phyloP scores from a whole-genome alignment of 1,140 invertebrate genomes.

The Drosophila kurseongensis region DNA sequence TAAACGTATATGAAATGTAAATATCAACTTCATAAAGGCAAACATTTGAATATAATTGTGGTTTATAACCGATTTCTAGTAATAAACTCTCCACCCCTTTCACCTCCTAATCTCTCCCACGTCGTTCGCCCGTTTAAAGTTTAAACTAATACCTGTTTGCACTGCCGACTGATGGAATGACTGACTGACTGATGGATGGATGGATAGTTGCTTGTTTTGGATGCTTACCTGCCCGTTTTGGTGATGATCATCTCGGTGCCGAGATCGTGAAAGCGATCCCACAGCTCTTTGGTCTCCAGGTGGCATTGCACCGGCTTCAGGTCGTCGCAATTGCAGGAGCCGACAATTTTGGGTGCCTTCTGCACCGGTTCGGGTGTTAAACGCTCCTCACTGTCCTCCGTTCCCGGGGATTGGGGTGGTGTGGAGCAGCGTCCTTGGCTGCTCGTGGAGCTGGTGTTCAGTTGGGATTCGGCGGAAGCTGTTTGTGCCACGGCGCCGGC shows the following conservation, averaged over 20 bases:
- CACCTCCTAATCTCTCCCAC: slow-evolving; percentile 22
- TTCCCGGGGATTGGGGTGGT: slow-evolving; percentile 78
- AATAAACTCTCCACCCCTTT: background rate
- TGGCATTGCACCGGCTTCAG: slow-evolving; percentile 93
- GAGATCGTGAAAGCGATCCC: slow-evolving; percentile 97
- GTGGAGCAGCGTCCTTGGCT: slow-evolving; percentile 83
- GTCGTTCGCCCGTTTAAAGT: slow-evolving; percentile 10
- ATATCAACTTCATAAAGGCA: too few relatives aligned
- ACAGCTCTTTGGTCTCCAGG: slow-evolving; percentile 96
- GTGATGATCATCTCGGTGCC: slow-evolving; percentile 99
- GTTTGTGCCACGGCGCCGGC: slow-evolving; percentile 47
- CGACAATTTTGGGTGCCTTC: slow-evolving; percentile 85
- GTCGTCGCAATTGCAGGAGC: slow-evolving; percentile 93
- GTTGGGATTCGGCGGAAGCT: slow-evolving; percentile 48
- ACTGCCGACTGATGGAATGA: slow-evolving; percentile 23
- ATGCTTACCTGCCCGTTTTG: slow-evolving; percentile 95
- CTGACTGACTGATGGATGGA: slow-evolving; percentile 13
- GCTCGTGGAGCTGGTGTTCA: slow-evolving; percentile 79
- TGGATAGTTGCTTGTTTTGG: slow-evolving; percentile 1
- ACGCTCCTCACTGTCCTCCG: slow-evolving; percentile 81
- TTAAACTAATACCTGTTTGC: slow-evolving; percentile 45
- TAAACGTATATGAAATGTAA: too few relatives aligned
- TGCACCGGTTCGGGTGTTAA: slow-evolving; percentile 83
- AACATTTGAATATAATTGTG: too few relatives aligned
- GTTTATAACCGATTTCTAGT: too few relatives aligned